Evolutionary conservation across 1,140 invertebrate genomes (phyloP).

Genomic region (Drosophila arawakana): DNA sequence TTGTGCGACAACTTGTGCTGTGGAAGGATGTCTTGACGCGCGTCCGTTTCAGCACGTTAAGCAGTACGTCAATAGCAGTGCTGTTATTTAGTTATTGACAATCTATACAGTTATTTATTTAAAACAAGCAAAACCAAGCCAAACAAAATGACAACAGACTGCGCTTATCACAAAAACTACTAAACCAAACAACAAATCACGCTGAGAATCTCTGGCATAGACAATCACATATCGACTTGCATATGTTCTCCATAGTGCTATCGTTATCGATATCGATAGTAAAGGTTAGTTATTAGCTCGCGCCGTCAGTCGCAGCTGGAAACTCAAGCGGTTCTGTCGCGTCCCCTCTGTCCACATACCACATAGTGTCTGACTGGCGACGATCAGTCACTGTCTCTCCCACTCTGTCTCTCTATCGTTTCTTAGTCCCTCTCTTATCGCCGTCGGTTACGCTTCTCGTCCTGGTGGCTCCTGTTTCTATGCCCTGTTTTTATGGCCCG

Average conservation of each 20-base stretch:
- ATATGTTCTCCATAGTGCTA: not conserved
- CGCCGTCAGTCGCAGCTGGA: constrained; percentile 23
- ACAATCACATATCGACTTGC: constrained; percentile 1
- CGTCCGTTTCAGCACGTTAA: constrained; percentile 55
- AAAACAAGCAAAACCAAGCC: not conserved
- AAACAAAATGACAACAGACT: constrained; percentile 33
- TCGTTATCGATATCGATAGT: constrained; percentile 16
- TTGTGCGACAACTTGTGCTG: constrained; percentile 82
- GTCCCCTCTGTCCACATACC: not conserved
- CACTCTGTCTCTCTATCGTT: no score
- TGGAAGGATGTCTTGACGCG: constrained; percentile 77
- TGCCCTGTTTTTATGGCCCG: constrained; percentile 36
- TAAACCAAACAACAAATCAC: constrained; percentile 15
- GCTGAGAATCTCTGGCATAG: constrained; percentile 32
- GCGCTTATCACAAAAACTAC: constrained; percentile 47
- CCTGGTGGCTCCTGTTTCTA: not conserved
- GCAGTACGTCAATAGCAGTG: constrained; percentile 3
- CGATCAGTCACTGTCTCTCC: not conserved
- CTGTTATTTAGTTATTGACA: constrained; percentile 35
- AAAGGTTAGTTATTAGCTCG: constrained; percentile 4
- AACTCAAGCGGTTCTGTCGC: constrained; percentile 29
- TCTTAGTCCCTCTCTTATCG: constrained; percentile 7
- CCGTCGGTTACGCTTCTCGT: constrained; percentile 28
- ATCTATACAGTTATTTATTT: constrained; percentile 19
- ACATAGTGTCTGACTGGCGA: not conserved